Evolutionary conservation across 2,888 invertebrate species (phyloP).

Genomic region (Poecilobothrus nobilitatus): DNA sequence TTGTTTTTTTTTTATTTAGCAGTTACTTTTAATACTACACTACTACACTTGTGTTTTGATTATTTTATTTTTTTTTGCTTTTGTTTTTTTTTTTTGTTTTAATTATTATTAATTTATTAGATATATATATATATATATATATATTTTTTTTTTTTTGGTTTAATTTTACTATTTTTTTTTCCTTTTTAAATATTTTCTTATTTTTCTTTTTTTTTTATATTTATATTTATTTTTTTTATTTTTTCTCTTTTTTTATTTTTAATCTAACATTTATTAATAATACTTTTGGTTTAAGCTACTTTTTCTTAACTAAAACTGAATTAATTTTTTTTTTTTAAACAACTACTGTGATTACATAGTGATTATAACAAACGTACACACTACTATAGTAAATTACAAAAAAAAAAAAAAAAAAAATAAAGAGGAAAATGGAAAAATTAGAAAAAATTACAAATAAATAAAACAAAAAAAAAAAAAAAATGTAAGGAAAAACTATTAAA

Average conservation of each 20-base stretch:
- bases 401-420: background rate
- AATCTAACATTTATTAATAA: background rate
- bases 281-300: conserved; percentile 3
- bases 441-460: too few species aligned
- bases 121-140: too few species aligned
- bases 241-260: background rate
- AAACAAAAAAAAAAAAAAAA: background rate
- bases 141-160: too few species aligned
- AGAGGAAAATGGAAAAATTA: background rate
- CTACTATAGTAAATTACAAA: background rate
- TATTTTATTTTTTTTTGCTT: background rate
- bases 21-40: background rate
- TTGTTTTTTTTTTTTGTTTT: background rate
- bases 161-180: too few species aligned
- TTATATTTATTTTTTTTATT: background rate
- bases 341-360: conserved; percentile 1
- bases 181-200: background rate
- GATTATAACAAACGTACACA: background rate
- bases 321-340: background rate
- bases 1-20: too few species aligned
- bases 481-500: background rate
- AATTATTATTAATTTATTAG: too few species aligned
- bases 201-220: background rate
- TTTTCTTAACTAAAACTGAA: background rate
- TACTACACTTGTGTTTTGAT: background rate